A percentile compares a stretch with the other conserved stretches of the same genome.
Conservation (phyloP, 2,113 vertebrate species). For the Okapia johnstoni region DNA sequence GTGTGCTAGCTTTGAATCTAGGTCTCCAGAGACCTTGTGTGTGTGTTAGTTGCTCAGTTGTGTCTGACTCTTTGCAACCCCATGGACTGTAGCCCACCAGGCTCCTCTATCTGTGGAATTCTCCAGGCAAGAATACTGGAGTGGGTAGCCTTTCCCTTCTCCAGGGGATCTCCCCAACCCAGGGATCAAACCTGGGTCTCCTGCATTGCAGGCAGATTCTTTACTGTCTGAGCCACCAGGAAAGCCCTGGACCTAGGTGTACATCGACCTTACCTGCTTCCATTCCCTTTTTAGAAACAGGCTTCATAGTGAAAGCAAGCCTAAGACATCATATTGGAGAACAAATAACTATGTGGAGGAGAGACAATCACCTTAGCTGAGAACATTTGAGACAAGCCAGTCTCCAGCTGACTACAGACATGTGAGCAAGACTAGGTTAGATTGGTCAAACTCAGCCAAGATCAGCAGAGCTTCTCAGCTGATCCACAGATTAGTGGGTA, state of each 20-base stretch:
- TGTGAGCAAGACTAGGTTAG: neutral
- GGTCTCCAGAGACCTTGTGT: neutral
- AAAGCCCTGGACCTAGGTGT: neutral
- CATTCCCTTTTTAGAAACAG: neutral
- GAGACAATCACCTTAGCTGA: neutral
- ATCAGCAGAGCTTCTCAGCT: neutral
- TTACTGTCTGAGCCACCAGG: neutral
- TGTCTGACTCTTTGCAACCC: neutral
- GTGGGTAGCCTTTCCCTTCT: neutral
- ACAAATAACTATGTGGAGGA: neutral
- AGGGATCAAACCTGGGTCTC: neutral
- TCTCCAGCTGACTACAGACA: neutral
- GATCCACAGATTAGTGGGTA: neutral
- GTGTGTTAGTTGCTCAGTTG: neutral
- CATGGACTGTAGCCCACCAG: neutral
- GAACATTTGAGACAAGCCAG: neutral
- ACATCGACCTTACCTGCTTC: neutral
- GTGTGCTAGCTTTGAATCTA: neutral
- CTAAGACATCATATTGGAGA: neutral
- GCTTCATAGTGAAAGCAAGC: neutral
- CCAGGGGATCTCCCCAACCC: neutral
- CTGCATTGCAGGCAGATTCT: neutral
- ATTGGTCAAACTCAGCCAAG: neutral
- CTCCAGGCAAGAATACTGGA: neutral
- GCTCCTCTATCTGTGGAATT: neutral